phyloP scores from a whole-genome alignment of 2,113 vertebrate species.

The Gallinago undulata region DNA sequence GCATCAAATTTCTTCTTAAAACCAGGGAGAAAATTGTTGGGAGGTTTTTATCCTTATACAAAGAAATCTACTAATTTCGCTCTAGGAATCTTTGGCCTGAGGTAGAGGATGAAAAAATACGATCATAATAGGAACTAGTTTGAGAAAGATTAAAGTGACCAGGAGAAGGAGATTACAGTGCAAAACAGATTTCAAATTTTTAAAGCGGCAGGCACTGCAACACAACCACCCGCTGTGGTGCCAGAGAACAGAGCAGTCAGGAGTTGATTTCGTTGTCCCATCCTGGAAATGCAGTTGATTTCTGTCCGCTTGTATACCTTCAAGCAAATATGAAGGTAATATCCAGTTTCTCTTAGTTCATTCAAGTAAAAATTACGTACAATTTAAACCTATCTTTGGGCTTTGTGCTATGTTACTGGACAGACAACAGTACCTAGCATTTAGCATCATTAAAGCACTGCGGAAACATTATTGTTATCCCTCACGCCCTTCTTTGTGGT shows the following conservation, averaged over 20 bases:
- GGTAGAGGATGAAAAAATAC: background rate
- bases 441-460: background rate
- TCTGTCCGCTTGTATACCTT: background rate
- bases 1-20: conserved; percentile 10
- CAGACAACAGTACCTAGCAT: background rate
- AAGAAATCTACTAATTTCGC: background rate
- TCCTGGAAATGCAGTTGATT: background rate
- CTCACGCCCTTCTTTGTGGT: background rate
- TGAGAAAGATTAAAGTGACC: background rate
- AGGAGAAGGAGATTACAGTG: background rate
- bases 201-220: background rate
- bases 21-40: background rate
- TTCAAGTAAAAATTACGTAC: background rate
- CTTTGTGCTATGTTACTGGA: background rate
- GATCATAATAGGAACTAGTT: background rate
- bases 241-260: background rate
- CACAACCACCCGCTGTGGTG: background rate
- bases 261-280: background rate
- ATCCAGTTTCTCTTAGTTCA: background rate
- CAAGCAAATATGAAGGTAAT: background rate
- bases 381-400: background rate
- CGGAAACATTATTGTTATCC: background rate
- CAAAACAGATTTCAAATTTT: background rate
- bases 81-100: background rate
- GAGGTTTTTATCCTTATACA: background rate